Evolutionary conservation across 2,113 vertebrate species (phyloP), one percentile per base, ranked within the genome.

Genomic region (Semicossyphus pulcher): DNA sequence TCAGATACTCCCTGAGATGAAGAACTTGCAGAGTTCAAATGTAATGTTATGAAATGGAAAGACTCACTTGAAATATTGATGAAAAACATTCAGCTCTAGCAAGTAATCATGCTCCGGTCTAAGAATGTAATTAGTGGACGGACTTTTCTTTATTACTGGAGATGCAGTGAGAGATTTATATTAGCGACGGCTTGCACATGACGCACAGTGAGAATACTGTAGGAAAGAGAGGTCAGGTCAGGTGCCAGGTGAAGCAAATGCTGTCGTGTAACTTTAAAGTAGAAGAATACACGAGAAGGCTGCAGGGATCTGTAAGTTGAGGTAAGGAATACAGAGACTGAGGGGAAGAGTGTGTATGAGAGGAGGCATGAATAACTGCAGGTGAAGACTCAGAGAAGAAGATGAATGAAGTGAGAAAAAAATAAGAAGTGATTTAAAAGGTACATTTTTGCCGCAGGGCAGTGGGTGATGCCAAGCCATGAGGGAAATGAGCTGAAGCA

Each of bases 401-500:
- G 62, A 42, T 51, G 36, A 57, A 56, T 28, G 68, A 32, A 60
- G 41, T 5, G 23, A 28, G 26, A 34, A 48, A 25, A 39, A 49
- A n/a, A 18, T 12, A 11, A 36, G 15, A 29, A 51, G 20, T n/a
- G 29, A 54, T 51, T 26, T 67, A 31, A 62, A 23, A 71, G 45
- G 37, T 67, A 21, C 0, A 18, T 34, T 49, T 47, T 12, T 47
- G 69, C 56, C 34, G 34, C 4, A 28, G 75, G 60, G 47, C 60
- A 54, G 45, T 20, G 25, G 41, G 37, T 28, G 45, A 75, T 15
- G 36, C 28, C 57, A 28, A 20, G 54, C 57, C 47, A 20, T 45
- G 34, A 53, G 52, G 20, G 64, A 52, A 62, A 66, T 16, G 14
- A 72, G 34, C 25, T 4, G 5, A 72, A 63, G n/a, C 7, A 37